Conservation (phyloP, 2,888 invertebrate genomes). For the Rhagophthalmus giganteus region DNA sequence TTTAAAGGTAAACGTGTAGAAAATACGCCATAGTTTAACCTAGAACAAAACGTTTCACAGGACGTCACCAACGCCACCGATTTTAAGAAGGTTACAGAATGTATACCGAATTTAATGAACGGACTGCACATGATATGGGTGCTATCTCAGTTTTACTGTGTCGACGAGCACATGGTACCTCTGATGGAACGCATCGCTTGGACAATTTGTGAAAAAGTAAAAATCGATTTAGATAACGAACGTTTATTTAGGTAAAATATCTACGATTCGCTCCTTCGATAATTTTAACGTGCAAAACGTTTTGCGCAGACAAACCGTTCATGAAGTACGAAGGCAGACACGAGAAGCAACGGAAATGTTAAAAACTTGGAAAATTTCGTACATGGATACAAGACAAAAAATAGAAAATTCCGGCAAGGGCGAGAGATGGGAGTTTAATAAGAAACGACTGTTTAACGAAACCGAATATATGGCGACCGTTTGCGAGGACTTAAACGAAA, state of each 20-base stretch:
- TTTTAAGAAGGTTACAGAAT: constrained; percentile 71
- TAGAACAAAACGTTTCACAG: too few relatives aligned
- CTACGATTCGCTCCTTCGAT: constrained; percentile 2
- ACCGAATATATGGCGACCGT: constrained; percentile 86
- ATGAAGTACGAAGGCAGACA: constrained; percentile 48
- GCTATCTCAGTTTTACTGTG: constrained; percentile 81
- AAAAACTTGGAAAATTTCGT: constrained; percentile 73
- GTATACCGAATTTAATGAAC: constrained; percentile 78
- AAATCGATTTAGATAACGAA: constrained; percentile 68
- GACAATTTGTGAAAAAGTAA: constrained; percentile 78
- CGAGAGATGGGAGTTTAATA: constrained; percentile 90
- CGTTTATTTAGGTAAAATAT: constrained; percentile 72
- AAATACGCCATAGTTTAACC: not conserved
- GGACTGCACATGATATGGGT: constrained; percentile 91
- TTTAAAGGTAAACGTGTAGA: constrained; percentile 60
- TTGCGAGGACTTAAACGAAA: constrained; percentile 75
- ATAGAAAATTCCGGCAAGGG: constrained; percentile 87
- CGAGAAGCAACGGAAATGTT: constrained; percentile 69
- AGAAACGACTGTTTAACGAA: constrained; percentile 74
- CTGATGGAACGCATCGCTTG: constrained; percentile 81
- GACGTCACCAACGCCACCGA: too few relatives aligned
- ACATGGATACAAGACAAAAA: constrained; percentile 75
- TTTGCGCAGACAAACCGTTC: constrained; percentile 60
- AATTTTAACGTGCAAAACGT: constrained; percentile 1
- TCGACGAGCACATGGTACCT: constrained; percentile 83